Base-by-base conservation (phyloP, 2,797 vertebrate species). In the Gymnopithys bicolor region DNA sequence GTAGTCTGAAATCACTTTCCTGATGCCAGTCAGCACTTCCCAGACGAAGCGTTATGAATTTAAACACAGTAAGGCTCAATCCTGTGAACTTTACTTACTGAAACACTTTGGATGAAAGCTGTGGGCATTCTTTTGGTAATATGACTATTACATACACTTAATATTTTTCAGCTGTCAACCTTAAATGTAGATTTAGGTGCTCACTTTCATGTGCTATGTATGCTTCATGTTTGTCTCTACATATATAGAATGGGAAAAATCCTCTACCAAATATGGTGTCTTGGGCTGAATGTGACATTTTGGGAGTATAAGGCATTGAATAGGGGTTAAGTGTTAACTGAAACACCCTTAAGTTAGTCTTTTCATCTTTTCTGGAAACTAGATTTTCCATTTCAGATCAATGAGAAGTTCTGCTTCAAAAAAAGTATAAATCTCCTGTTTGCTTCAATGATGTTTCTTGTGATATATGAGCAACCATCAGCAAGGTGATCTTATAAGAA, bases 121-220 rank as follows among this genome's bases (percentile, higher is more conserved):
- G 23, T 48, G 14, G 33, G 17, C 6, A 73, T 89, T 78, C 28
- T 43, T 94, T 62, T n/a, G 10, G 24, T 28, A 43, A 3, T n/a
- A 74, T 52, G 7, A 14, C 24, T 71, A 11, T 0, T 0, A 19
- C 14, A 1, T 7, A 11, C 33, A 18, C 28, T 46, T 51, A 64
- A 17, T 58, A 45, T 32, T 84, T 84, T 89, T 84, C 62, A 84
- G n/a, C 51, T 28, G 3, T 74, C 27, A 80, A 19, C 18, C 23
- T 84, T 67, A 71, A 52, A 62, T 25, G 2, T 52, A 63, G 14
- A 59, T 68, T 84, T 74, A 75, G 27, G 62, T 19, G 11, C 28
- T 43, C 24, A 22, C 12, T 85, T 91, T 48, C 3, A 5, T 9
- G 11, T 82, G 28, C 32, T 67, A 10, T 48, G 53, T 58, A 37